Conservation (phyloP, 2,113 vertebrate genomes). For the Panurus biarmicus region DNA sequence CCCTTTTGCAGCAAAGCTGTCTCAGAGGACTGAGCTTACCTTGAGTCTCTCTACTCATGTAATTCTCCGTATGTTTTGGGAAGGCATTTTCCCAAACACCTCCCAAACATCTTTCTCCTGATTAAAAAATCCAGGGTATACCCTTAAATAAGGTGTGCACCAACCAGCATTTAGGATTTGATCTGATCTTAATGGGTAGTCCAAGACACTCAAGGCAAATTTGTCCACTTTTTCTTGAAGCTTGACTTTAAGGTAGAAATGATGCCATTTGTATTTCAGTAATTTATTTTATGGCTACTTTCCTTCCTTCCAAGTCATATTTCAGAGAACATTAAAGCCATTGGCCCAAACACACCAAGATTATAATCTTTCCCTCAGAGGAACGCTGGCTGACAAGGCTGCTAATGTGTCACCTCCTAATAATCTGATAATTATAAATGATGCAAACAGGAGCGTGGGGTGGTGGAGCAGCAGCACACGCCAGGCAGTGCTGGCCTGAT, state of each 20-base stretch:
- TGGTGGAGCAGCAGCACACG: neutral
- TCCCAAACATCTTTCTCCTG: neutral
- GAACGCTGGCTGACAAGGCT: slow-evolving; percentile 13
- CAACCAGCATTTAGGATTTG: neutral
- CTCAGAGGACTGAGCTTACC: slow-evolving; percentile 25
- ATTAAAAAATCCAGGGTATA: neutral
- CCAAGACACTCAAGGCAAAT: neutral
- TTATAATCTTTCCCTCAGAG: slow-evolving; percentile 23
- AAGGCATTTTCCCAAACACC: neutral
- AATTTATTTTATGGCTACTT: neutral
- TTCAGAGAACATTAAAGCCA: neutral
- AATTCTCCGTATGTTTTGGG: slow-evolving; percentile 20
- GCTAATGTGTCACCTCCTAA: slow-evolving; percentile 56
- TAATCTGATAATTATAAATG: slow-evolving; percentile 66
- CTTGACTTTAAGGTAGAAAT: neutral
- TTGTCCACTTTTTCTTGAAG: neutral
- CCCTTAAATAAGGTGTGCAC: neutral
- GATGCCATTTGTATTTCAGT: neutral
- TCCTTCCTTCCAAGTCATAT: neutral
- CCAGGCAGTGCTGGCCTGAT: neutral
- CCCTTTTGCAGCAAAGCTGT: neutral
- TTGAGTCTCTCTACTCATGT: neutral
- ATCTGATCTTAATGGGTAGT: neutral
- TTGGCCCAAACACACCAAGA: neutral
- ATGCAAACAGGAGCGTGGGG: slow-evolving; percentile 48